phyloP scores from a whole-genome alignment of 2,888 invertebrate species.

The Leptinotarsa peninsularis region DNA sequence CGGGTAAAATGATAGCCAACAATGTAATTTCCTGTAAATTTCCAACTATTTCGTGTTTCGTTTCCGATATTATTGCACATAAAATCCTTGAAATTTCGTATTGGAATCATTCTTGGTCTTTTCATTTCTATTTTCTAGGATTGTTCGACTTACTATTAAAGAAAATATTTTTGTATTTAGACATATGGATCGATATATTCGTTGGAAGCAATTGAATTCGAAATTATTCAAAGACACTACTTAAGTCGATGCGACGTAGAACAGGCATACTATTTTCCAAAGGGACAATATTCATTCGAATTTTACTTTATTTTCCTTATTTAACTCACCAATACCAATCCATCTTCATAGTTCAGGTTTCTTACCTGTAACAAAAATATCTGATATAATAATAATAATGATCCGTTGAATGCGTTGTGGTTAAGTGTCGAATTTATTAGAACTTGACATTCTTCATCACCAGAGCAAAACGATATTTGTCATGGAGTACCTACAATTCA shows the following conservation, averaged over 20 bases:
- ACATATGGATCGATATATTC: too few species aligned
- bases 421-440: too few species aligned
- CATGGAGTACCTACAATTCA: too few species aligned
- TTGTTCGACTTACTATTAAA: neutral
- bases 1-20: conserved; percentile 33
- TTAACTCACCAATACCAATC: neutral
- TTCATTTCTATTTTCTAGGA: neutral
- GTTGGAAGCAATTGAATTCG: too few species aligned
- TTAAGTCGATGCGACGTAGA: too few species aligned
- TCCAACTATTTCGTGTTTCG: conserved; percentile 21
- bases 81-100: neutral
- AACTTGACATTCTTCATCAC: too few species aligned
- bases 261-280: too few species aligned
- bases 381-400: too few species aligned
- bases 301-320: neutral
- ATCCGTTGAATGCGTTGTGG: too few species aligned
- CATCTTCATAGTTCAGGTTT: neutral
- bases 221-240: too few species aligned
- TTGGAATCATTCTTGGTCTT: neutral
- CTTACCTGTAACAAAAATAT: conserved; percentile 6
- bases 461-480: too few species aligned
- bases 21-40: conserved; percentile 24
- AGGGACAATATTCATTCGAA: too few species aligned
- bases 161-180: neutral
- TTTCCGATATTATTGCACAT: conserved; percentile 5